Evolutionary conservation across 2,888 invertebrate genomes (phyloP).

Genomic region (Tipula vernalis): DNA sequence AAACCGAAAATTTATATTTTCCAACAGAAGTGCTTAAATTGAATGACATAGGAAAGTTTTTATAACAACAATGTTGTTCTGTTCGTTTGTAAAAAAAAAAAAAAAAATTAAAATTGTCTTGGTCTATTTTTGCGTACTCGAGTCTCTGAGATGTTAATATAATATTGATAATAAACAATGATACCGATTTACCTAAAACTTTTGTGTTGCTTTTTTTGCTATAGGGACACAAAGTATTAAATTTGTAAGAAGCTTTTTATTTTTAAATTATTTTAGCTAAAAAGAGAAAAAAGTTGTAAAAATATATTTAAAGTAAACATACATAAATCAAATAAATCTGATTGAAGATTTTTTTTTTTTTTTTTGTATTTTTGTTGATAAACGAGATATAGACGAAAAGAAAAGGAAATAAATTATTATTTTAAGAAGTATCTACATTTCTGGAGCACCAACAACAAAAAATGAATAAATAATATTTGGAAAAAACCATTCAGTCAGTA

Average conservation of each 20-base stretch:
- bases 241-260: background rate
- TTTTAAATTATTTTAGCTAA: background rate
- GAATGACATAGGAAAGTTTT: background rate
- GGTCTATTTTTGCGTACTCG: background rate
- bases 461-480: background rate
- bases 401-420: background rate
- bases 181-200: background rate
- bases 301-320: background rate
- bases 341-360: background rate
- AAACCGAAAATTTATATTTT: background rate
- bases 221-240: background rate
- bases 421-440: background rate
- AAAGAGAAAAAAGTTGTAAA: background rate
- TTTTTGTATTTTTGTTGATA: background rate
- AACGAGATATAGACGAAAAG: background rate
- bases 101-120: background rate
- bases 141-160: background rate
- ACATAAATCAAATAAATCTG: conserved; percentile 4
- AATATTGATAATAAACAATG: background rate
- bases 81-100: background rate
- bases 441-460: background rate
- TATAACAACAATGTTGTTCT: background rate
- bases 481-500: background rate
- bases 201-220: background rate
- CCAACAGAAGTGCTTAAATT: background rate